Evolutionary conservation across 2,113 vertebrate species (phyloP), one percentile per base, ranked within the genome.

Genomic region (Lichenostomus cassidix): DNA sequence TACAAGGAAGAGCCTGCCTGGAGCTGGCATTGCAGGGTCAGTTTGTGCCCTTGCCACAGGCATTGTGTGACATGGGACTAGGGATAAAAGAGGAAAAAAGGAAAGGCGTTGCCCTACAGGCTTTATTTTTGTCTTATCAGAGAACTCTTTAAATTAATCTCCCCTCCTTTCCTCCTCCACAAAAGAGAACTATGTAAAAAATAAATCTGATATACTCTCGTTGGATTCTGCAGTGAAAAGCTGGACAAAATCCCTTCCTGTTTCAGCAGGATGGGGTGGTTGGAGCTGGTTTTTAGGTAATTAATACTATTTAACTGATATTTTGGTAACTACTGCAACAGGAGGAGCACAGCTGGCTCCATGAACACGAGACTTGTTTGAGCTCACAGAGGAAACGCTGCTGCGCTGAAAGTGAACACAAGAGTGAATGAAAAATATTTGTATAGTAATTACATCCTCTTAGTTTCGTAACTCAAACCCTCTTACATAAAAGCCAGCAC

Each of bases 81-180:
- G 59, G 90, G 35, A 52, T 42, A 67, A 56, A 79, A 70, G 82
- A 90, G 90, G 78, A 55, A 35, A 87, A 85, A 92, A 41, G 89
- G 95, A 95, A 96, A 95, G 96, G 95, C 90, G 94, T 93, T 70
- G 73, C 60, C 96, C 39, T 68, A 2, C 76, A 70, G 71, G 90
- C 63, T 93, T 95, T 96, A 93, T 93, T 96, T 96, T 86, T 82
- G 89, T 65, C 87, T 96, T 97, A 96, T 95, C 96, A 19, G 76
- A 44, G 46, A 87, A 10, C 53, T 39, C 73, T 58, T 35, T 35
- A 89, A 84, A 87, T 87, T 62, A 58, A 78, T 79, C 78, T 92
- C 90, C 78, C 83, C 64, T 95, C 95, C 94, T 95, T 97, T 97
- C 96, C 95, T 97, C 56, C 64, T 94, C 39, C 73, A 55, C 39